These are phyloP conservation scores for Cyrtorhinus lividipennis DNA, from an alignment of 1,140 invertebrate genomes.

Conservation along the genomic window DNA sequence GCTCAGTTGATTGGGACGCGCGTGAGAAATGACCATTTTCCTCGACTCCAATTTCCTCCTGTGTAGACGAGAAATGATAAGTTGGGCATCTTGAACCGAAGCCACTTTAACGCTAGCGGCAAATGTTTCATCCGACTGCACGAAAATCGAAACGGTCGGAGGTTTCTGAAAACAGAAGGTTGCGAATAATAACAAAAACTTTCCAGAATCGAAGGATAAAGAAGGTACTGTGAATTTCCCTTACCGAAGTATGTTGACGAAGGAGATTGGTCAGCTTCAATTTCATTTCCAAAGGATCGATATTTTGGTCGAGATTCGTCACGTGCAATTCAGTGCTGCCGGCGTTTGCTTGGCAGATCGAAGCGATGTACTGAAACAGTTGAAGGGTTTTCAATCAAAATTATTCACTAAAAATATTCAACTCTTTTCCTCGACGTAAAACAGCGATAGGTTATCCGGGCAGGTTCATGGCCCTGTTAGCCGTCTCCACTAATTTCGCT, in stretches of 20 bases:
- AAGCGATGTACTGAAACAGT: too few species aligned
- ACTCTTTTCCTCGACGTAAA: too few species aligned
- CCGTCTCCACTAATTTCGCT: too few species aligned
- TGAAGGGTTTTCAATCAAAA: too few species aligned
- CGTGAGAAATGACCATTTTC: conserved; percentile 62
- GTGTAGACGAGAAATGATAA: conserved; percentile 68
- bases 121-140: conserved; percentile 51
- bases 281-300: conserved; percentile 53
- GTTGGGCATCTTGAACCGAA: conserved; percentile 53
- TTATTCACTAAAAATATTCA: too few species aligned
- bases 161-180: too few species aligned
- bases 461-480: too few species aligned
- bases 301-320: conserved; percentile 60
- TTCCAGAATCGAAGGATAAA: conserved; percentile 49
- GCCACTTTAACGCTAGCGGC: conserved; percentile 51
- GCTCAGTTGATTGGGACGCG: conserved; percentile 40
- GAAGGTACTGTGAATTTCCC: conserved; percentile 26
- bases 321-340: conserved; percentile 50
- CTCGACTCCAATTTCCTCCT: conserved; percentile 68
- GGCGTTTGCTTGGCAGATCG: too few species aligned
- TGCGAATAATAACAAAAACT: too few species aligned
- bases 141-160: conserved; percentile 40
- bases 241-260: conserved; percentile 51
- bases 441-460: too few species aligned
- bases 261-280: conserved; percentile 48